Percentiles rank a stretch among this genome's conserved stretches.
Conservation (phyloP, 2,797 vertebrate species). For the Antennarius maculatus region DNA sequence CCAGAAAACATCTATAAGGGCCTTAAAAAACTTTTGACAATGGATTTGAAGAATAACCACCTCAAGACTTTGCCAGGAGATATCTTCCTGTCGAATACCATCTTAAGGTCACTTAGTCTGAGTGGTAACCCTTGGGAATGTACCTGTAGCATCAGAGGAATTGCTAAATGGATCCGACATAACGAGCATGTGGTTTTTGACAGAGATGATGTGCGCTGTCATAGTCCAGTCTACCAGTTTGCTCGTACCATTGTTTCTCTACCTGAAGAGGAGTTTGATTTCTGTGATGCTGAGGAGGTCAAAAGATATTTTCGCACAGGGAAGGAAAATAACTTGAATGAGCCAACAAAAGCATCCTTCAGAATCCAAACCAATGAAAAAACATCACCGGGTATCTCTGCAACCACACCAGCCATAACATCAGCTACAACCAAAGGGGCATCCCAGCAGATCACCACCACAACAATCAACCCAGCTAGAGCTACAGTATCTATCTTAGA, state of each 20-base stretch:
- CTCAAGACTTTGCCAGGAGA: constrained; percentile 68
- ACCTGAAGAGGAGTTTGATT: constrained; percentile 46
- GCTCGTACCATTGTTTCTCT: constrained; percentile 57
- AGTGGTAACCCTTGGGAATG: constrained; percentile 86
- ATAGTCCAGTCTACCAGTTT: constrained; percentile 41
- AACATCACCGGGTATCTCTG: neutral
- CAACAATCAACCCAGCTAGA: constrained; percentile 7
- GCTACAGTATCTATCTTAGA: neutral
- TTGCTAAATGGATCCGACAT: constrained; percentile 81
- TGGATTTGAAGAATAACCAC: constrained; percentile 72
- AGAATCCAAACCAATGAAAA: constrained; percentile 1
- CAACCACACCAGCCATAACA: neutral
- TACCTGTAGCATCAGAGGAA: constrained; percentile 79
- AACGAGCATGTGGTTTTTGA: constrained; percentile 64
- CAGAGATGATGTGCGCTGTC: constrained; percentile 58
- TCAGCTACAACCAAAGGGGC: neutral
- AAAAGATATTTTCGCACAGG: neutral
- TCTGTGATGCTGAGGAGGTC: constrained; percentile 38
- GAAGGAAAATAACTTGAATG: neutral
- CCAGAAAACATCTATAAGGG: constrained; percentile 76
- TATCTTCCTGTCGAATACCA: constrained; percentile 62
- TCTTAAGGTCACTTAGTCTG: constrained; percentile 60
- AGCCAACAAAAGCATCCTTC: neutral
- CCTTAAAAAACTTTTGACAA: constrained; percentile 65
- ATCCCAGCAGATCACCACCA: neutral